Evolutionary conservation across 2,888 invertebrate species (phyloP).

Genomic region (Galeruca laticollis): DNA sequence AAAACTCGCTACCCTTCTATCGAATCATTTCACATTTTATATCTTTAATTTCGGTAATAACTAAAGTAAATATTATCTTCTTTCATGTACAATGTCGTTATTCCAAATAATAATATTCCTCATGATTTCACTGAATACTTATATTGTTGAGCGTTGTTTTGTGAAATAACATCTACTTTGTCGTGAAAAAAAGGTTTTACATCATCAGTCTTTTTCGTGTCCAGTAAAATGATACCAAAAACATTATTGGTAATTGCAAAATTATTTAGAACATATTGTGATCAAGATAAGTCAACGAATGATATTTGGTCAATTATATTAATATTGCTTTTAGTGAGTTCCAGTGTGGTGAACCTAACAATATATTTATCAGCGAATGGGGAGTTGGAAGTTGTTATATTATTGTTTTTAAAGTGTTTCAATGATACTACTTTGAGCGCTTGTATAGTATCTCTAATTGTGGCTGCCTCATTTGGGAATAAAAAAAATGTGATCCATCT

Average conservation of each 20-base stretch:
- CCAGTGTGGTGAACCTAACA: background rate
- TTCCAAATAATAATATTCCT: no score
- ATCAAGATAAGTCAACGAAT: background rate
- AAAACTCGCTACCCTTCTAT: no score
- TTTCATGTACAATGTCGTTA: no score
- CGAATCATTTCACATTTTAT: no score
- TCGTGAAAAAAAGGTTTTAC: background rate
- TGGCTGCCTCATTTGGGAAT: constrained; percentile 18
- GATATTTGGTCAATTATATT: constrained; percentile 5
- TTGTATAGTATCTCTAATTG: background rate
- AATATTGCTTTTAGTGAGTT: background rate
- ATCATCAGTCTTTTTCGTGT: background rate
- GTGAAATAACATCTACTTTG: background rate
- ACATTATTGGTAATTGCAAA: background rate
- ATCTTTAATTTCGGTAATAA: no score
- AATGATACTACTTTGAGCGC: background rate
- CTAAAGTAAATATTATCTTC: no score
- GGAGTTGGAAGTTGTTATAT: background rate
- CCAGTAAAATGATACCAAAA: background rate
- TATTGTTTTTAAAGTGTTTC: background rate
- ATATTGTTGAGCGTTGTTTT: background rate
- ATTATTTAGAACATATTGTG: constrained; percentile 12
- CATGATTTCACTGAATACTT: no score
- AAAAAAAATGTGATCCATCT: constrained; percentile 12
- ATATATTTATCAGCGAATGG: background rate